phyloP scores from a whole-genome alignment of 2,797 vertebrate genomes.

The Argyrosomus regius region DNA sequence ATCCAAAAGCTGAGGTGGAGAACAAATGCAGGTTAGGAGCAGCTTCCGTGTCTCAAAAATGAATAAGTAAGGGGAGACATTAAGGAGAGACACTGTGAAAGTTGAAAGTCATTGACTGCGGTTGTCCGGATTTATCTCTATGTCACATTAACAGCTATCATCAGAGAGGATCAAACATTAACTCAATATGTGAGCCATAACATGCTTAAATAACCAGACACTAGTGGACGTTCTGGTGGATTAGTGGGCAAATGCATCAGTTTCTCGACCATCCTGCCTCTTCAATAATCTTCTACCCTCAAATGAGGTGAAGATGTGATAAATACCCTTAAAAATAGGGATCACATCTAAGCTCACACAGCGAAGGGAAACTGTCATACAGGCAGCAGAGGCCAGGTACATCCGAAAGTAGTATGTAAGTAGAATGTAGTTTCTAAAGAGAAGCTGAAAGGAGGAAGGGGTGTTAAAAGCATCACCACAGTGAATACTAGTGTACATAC shows the following conservation, averaged over 20 bases:
- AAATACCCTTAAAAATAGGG: not conserved
- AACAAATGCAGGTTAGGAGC: constrained; percentile 15
- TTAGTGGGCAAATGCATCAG: not conserved
- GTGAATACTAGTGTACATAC: constrained; percentile 4
- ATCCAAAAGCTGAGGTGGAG: constrained; percentile 17
- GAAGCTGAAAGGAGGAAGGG: constrained; percentile 46
- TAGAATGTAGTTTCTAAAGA: constrained; percentile 35
- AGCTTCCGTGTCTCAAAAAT: constrained; percentile 8
- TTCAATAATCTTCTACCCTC: not conserved
- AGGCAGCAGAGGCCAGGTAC: not conserved
- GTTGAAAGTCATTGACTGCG: not conserved
- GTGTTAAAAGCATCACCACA: not conserved
- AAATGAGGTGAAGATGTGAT: not conserved
- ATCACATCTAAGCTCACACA: not conserved
- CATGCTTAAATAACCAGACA: not conserved
- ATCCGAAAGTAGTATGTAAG: not conserved
- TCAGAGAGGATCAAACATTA: not conserved
- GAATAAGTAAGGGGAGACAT: not conserved
- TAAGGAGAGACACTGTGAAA: not conserved
- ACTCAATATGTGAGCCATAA: not conserved
- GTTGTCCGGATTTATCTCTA: not conserved
- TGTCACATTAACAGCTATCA: not conserved
- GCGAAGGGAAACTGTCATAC: constrained; percentile 12
- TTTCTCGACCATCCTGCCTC: not conserved
- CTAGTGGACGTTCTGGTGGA: not conserved